phyloP scores from a whole-genome alignment of 2,113 vertebrate species.

The Montifringilla adamsi region DNA sequence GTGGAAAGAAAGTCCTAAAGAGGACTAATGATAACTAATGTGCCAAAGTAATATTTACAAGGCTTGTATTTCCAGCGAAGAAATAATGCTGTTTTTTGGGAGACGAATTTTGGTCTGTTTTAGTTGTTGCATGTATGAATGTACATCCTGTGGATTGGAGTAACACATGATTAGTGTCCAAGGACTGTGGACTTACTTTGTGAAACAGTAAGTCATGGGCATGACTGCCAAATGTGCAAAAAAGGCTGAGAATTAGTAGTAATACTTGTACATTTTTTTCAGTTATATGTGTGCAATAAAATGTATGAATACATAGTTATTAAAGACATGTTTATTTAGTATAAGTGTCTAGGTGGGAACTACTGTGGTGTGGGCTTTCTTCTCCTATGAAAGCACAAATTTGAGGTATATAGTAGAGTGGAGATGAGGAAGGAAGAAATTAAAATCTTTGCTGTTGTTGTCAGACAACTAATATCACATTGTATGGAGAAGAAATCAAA shows the following conservation, averaged over 20 bases:
- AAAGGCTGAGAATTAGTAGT: not conserved
- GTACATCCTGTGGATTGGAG: not conserved
- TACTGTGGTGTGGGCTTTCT: not conserved
- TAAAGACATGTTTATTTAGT: not conserved
- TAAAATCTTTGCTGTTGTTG: not conserved
- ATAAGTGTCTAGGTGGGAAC: not conserved
- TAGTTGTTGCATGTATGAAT: not conserved
- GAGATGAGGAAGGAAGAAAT: not conserved
- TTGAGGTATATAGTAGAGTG: not conserved
- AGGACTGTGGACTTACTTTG: not conserved
- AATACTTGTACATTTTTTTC: not conserved
- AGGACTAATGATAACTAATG: not conserved
- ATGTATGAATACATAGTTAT: not conserved
- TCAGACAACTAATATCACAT: not conserved
- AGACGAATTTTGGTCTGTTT: not conserved
- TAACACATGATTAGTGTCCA: not conserved
- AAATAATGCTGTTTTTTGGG: not conserved
- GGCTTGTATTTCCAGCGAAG: not conserved
- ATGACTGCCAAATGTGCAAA: not conserved
- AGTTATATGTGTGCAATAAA: not conserved
- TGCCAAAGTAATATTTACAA: not conserved
- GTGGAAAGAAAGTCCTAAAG: not conserved
- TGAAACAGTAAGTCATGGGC: not conserved
- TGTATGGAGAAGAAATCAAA: not conserved
- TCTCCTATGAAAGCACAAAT: not conserved